A percentile compares a stretch with the other conserved stretches of the same genome.
Evolutionary conservation across 2,888 invertebrate genomes (phyloP).

Genomic region (Pyrgus malvae): DNA sequence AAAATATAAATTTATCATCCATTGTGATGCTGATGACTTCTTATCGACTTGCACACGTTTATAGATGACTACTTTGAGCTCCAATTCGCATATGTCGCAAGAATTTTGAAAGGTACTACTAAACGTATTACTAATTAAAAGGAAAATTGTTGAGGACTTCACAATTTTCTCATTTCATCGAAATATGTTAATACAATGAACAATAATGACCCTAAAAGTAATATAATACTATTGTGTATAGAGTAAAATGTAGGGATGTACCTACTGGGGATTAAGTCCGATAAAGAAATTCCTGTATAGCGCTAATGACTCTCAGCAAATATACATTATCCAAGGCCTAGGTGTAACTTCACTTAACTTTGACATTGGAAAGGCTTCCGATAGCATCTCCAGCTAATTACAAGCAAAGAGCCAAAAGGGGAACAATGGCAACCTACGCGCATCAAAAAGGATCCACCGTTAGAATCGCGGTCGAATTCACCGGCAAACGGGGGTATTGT

Average conservation of each 20-base stretch:
- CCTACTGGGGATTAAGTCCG: no score
- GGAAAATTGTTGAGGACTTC: no score
- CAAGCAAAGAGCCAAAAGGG: constrained; percentile 35
- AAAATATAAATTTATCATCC: constrained; percentile 1
- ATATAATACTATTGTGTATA: no score
- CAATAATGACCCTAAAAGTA: no score
- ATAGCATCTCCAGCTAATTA: constrained; percentile 24
- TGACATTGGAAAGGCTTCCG: constrained; percentile 7
- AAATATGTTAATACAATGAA: no score
- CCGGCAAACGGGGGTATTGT: constrained; percentile 57
- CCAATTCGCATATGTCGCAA: neutral
- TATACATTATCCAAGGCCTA: neutral
- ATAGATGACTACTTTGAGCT: neutral
- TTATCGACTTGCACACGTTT: no score
- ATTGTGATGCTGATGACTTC: neutral
- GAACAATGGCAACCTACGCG: constrained; percentile 36
- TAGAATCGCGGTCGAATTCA: constrained; percentile 50
- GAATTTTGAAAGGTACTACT: no score
- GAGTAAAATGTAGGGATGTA: no score
- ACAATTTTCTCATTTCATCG: no score
- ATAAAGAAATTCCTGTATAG: no score
- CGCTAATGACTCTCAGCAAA: no score
- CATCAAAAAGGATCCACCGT: constrained; percentile 55
- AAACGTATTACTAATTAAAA: no score
- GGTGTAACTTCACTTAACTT: constrained; percentile 6